phyloP scores from a whole-genome alignment of 2,888 invertebrate species.

The Lamproptera curius region DNA sequence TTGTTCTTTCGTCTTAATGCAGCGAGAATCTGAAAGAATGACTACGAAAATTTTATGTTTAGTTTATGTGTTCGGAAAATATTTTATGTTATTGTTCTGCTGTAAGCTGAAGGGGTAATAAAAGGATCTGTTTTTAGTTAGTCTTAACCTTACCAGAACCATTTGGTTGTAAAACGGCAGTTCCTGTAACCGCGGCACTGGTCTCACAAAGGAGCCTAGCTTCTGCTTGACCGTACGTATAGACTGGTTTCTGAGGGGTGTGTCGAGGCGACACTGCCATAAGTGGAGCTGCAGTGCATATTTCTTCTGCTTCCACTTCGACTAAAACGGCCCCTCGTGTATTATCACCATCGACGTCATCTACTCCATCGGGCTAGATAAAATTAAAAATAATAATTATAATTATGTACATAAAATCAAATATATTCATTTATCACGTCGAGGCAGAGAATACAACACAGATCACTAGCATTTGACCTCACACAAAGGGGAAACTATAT shows the following conservation, averaged over 20 bases:
- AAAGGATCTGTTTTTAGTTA: too few species aligned
- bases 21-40: conserved; percentile 50
- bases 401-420: too few species aligned
- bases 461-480: too few species aligned
- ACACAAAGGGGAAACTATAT: too few species aligned
- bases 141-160: conserved; percentile 54
- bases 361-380: conserved; percentile 55
- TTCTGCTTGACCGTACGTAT: conserved; percentile 81
- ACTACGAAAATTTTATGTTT: conserved; percentile 34
- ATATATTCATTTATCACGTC: too few species aligned
- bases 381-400: too few species aligned
- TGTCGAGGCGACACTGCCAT: conserved; percentile 80
- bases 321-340: conserved; percentile 87
- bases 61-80: too few species aligned
- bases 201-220: conserved; percentile 70
- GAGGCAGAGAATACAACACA: too few species aligned
- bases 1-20: conserved; percentile 41
- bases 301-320: conserved; percentile 88
- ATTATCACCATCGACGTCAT: conserved; percentile 56
- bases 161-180: conserved; percentile 63
- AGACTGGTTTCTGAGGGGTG: conserved; percentile 84
- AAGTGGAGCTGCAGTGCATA: conserved; percentile 87
- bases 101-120: too few species aligned
- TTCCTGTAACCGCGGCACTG: conserved; percentile 62
- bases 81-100: too few species aligned